Base-by-base conservation (phyloP, 2,888 invertebrate genomes). In the Metopia argyrocephala region DNA sequence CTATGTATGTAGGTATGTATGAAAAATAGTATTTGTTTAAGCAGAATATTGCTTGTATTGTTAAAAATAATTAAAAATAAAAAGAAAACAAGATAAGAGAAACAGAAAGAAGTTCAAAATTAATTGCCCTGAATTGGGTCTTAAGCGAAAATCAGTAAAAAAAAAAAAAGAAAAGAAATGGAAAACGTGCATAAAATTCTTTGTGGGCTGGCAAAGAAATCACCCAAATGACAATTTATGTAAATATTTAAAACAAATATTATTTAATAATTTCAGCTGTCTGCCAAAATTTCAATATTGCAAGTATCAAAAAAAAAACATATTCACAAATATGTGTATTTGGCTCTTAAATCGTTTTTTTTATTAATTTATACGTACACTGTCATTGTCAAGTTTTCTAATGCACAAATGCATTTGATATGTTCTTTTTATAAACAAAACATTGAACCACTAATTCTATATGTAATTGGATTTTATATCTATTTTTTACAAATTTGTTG, bases 301-400 rank as follows among this genome's bases (percentile, higher is more conserved):
- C 21, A 23, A 25, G 23, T 20, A 6, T 54, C 25, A 31, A 31
- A 6, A 31, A 31, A 31, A 31, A 31, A 31, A 31, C 5, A 31
- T 31, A 31, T 31, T 12, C 20, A 65, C 20, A 2, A 54, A 54
- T 15, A 54, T 27, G 9, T 5, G 12, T 12, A 54, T 54, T 54
- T 54, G 15, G 21, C 54, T 54, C 21, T 15, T 38, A 9, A 38
- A 12, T 38, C 9, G 9, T 38, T 15, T 38, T 25, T 54, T 12
- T 4, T 50, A 18, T 9, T 1, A 38, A 62, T n/a, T 25, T n/a
- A 48, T 59, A 68, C 20, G 31, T 46, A 66, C 76, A 82, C 69
- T 78, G 82, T 76, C 83, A 82, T 48, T 83, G 74, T 71, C 78
- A 76, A 79, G 61, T 62, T 74, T 27, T 75, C 62, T 46, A 12